Conservation (phyloP, 2,113 vertebrate species). For the Thamnophis sirtalis region DNA sequence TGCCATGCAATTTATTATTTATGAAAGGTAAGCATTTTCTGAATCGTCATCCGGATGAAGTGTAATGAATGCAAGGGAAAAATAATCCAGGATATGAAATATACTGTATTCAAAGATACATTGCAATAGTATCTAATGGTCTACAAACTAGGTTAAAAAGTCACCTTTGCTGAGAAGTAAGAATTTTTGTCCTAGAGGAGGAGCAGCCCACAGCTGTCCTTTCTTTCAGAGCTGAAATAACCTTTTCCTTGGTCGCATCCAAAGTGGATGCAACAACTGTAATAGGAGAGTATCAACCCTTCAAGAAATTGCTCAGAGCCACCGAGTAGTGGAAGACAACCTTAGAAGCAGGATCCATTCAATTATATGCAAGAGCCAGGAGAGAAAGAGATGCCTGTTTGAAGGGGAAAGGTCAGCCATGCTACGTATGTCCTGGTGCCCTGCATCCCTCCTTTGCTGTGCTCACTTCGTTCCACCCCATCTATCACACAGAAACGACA, state of each 20-base stretch:
- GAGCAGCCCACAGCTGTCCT: not conserved
- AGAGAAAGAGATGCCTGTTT: not conserved
- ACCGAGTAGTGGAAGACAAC: not conserved
- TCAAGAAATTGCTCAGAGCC: not conserved
- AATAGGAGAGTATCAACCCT: not conserved
- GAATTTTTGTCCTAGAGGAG: not conserved
- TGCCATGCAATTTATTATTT: not conserved
- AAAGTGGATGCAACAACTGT: not conserved
- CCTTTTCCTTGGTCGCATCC: not conserved
- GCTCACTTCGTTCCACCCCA: slow-evolving; percentile 9
- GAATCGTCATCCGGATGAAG: not conserved
- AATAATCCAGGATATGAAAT: not conserved
- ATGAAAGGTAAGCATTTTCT: not conserved
- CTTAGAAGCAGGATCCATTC: not conserved
- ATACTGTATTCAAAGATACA: not conserved
- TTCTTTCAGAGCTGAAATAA: not conserved
- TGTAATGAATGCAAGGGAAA: not conserved
- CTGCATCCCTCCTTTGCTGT: not conserved
- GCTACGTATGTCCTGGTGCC: not conserved
- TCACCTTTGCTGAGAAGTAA: not conserved
- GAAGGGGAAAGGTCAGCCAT: not conserved
- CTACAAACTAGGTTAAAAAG: not conserved
- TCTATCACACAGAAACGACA: slow-evolving; percentile 29
- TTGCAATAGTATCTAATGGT: not conserved
- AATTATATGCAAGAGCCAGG: not conserved